Evolutionary conservation across 92 coral and sea anemone genomes (phyloP), one percentile per base, ranked within the genome.

Genomic region (Parazoanthus atlanticus): DNA sequence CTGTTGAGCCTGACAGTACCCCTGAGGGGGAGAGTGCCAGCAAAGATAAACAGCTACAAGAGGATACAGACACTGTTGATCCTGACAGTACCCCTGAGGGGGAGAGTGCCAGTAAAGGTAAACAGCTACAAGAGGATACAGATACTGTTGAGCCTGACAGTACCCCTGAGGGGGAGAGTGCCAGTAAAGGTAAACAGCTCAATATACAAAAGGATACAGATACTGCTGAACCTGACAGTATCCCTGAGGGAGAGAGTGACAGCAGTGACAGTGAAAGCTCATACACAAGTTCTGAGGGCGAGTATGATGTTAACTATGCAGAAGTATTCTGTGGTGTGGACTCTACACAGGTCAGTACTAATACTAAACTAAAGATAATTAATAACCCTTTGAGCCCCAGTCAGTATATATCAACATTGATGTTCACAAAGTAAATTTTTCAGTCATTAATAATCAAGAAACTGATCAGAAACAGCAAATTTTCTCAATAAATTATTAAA

Each of bases 261-360:
- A 85, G 88, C 80, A 85, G 70, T 33, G 26, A 71, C 70, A 72
- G 43, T 32, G 88, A 85, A 6, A 89, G 90, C 38, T 89, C 93
- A 29, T 52, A 80, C 31, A 85, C 96, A 74, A 94, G 93, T 64
- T 93, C 97, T 33, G 97, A 91, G 70, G 97, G 94, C 0, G 98
- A 91, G 82, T 93, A 93, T 66, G 81, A 91, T 78, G 79, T 93
- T 54, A 89, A 85, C 64, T 75, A 76, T 41, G 89, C 91, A 11
- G 93, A 95, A 40, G 79, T 11, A 33, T 23, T 73, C 72, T 73
- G 91, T 73, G 94, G 92, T 11, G 77, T 91, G 13, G 71, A 88
- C 11, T 84, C 86, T 34, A 43, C 23, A 8, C 86, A 82, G 74
- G 86, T 81, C 21, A 74, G 43, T 75, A 21, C 41, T 28, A 3